phyloP scores from a whole-genome alignment of 2,888 invertebrate species.

The Julus scanicus region DNA sequence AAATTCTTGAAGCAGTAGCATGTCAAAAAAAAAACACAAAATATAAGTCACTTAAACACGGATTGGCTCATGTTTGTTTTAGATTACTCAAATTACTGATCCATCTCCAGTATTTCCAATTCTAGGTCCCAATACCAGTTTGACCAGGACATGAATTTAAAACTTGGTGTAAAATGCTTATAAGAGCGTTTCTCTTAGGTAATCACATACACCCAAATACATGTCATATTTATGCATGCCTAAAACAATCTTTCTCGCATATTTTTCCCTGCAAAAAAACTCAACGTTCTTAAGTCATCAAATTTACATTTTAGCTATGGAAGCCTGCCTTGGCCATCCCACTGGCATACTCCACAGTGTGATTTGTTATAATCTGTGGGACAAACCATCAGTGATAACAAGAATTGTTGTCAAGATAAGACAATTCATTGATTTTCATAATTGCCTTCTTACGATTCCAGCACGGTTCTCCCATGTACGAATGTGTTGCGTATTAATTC shows the following conservation, averaged over 20 bases:
- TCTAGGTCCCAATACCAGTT: too few relatives aligned
- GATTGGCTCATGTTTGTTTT: too few relatives aligned
- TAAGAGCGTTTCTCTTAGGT: too few relatives aligned
- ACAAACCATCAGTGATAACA: background rate
- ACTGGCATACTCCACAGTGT: background rate
- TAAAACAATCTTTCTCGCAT: background rate
- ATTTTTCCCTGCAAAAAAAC: background rate
- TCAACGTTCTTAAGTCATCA: background rate
- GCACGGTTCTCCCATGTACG: background rate
- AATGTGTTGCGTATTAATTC: conserved; percentile 9
- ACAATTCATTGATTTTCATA: conserved; percentile 16
- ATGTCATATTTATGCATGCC: background rate
- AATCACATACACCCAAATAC: too few relatives aligned
- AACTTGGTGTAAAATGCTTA: too few relatives aligned
- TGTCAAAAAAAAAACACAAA: too few relatives aligned
- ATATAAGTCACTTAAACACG: too few relatives aligned
- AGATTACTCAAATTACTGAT: too few relatives aligned
- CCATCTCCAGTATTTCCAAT: too few relatives aligned
- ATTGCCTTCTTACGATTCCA: conserved; percentile 20
- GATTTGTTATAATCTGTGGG: background rate
- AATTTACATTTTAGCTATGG: background rate
- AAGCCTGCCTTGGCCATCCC: background rate
- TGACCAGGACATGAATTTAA: too few relatives aligned
- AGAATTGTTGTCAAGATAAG: conserved; percentile 28
- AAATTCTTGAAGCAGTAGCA: too few relatives aligned